These are phyloP conservation scores for Philhelius pedissequus DNA, from an alignment of 2,888 invertebrate genomes.

Conservation along the genomic window DNA sequence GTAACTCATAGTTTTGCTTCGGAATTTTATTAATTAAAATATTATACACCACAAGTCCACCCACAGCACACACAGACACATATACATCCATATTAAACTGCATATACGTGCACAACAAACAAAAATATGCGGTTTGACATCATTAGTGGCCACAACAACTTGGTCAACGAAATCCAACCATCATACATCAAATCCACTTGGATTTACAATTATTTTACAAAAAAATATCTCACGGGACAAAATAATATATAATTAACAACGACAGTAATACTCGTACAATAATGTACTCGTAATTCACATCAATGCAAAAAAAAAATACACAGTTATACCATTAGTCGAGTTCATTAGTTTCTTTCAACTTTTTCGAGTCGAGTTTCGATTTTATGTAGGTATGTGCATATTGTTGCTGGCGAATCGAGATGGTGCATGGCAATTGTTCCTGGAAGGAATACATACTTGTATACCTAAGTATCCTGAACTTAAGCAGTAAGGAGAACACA, in stretches of 20 bases:
- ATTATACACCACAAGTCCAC: background rate
- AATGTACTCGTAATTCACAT: background rate
- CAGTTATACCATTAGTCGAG: slow-evolving; percentile 22
- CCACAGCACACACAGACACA: background rate
- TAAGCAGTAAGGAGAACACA: background rate
- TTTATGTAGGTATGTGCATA: no score
- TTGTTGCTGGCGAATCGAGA: background rate
- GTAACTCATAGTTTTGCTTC: background rate
- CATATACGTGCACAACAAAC: no score
- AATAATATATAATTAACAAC: background rate
- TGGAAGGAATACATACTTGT: background rate
- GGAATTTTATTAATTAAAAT: slow-evolving; percentile 12
- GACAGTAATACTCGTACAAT: background rate
- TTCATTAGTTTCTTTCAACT: slow-evolving; percentile 46
- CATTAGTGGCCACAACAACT: slow-evolving; percentile 53
- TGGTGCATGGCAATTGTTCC: background rate
- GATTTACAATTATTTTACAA: slow-evolving; percentile 34
- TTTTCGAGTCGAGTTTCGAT: background rate
- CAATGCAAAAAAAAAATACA: background rate
- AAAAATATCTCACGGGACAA: slow-evolving; percentile 6
- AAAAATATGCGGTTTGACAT: slow-evolving; percentile 38
- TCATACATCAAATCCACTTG: slow-evolving; percentile 25
- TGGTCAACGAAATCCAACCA: slow-evolving; percentile 26
- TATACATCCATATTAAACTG: no score
- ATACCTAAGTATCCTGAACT: background rate